Base-by-base conservation (phyloP, 2,888 invertebrate genomes). In the Troides oblongomaculatus region DNA sequence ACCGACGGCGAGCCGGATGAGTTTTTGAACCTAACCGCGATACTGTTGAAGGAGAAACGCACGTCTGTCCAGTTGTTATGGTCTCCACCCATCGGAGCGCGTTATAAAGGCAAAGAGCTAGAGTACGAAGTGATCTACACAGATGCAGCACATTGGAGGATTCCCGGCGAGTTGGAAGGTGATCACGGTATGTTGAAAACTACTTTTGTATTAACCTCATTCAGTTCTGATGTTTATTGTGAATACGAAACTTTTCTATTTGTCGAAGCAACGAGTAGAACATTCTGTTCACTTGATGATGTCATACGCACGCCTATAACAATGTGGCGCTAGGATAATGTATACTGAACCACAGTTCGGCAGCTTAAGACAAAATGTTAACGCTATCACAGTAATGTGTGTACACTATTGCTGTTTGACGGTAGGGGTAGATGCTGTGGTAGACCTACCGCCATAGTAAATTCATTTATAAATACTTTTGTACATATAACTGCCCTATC, bases 111-210 rank as follows among this genome's bases (percentile, higher is more conserved):
- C 39, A 85, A 84, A 65, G 80, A 84, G 14, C 57, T 90, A n/a
- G 77, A 88, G 6, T 97, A 97, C 80, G 96, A 95, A 25, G 92
- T 97, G 59, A 95, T 96, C 82, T 97, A 96, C 78, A 95, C 95
- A 80, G 75, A 93, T 89, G 78, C 85, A 64, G 78, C 84, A 65
- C 82, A 79, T 30, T 74, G 73, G 72, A 81, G 80, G 71, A 76
- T 79, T 56, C 81, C 83, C 0, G 92, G 93, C 8, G 94, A 95
- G 71, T 73, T 83, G 75, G 87, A 57, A 23, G 60, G 61, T 14
- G 21, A 30, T 17, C 70, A 70, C 56, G 70, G 70, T 70, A 61
- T 58, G 67, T 65, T 62, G 30, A 53, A 46, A 43, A 50, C 50
- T 50, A 1, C 1, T 17, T 50, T 2, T 14, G 14, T 17, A 50